Evolutionary conservation across 1,140 invertebrate genomes (phyloP).

Genomic region (Achatina immaculata): DNA sequence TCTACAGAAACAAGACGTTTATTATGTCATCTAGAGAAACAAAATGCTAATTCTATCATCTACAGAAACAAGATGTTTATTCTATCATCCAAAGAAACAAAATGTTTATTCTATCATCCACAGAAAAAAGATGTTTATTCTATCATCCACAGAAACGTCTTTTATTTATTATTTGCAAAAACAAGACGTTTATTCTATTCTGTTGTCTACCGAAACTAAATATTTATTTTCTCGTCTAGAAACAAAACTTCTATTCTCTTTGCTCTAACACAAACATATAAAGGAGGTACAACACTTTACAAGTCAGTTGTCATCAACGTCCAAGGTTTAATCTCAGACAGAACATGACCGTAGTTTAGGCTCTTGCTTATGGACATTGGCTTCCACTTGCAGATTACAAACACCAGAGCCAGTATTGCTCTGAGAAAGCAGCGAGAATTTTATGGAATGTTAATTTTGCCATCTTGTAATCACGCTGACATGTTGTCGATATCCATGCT

Average conservation of each 20-base stretch:
- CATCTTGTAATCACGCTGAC: conserved; percentile 23
- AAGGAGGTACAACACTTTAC: not conserved
- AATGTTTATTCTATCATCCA: too few species aligned
- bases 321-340: not conserved
- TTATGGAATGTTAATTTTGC: not conserved
- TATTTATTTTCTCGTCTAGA: too few species aligned
- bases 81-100: too few species aligned
- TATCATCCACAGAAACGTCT: too few species aligned
- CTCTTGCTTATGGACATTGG: not conserved
- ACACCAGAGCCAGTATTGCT: not conserved
- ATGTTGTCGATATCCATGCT: conserved; percentile 14
- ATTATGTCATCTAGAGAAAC: too few species aligned
- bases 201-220: too few species aligned
- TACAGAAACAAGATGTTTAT: too few species aligned
- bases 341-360: conserved; percentile 1
- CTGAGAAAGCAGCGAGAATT: not conserved
- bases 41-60: too few species aligned
- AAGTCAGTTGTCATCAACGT: not conserved
- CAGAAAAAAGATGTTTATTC: too few species aligned
- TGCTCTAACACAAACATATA: not conserved
- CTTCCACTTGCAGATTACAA: not conserved
- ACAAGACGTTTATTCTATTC: too few species aligned
- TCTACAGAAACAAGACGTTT: too few species aligned
- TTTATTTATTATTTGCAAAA: too few species aligned
- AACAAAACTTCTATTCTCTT: not conserved